Base-by-base conservation (phyloP, 1,140 invertebrate species). In the Acromyrmex echinatior region DNA sequence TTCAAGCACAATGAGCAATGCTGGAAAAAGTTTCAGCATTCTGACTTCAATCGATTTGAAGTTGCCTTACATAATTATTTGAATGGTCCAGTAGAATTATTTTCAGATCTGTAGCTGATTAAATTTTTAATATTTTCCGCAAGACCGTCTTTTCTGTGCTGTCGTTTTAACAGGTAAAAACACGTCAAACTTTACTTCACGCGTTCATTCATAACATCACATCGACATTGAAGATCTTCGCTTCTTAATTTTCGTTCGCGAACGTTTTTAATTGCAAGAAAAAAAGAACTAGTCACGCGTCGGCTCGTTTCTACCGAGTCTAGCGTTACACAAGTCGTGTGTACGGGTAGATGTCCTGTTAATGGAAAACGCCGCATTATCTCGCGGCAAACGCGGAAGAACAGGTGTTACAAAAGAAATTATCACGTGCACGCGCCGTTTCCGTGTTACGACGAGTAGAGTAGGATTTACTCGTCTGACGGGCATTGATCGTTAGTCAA, bases 341-440 rank as follows among this genome's bases (percentile, higher is more conserved):
- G 28, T 81, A 86, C 68, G 84, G 81, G 88, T 90, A 87, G 89
- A 90, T 88, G 86, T 90, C 86, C 89, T 90, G 76, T 90, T 90
- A 90, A 88, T 88, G 89, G 89, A 66, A 86, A 88, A 89, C 88
- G 76, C 78, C 68, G 63, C 74, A 87, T 90, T 90, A 90, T 90
- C 80, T 88, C 53, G 58, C 18, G 62, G 56, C 28, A 25, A 53
- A 90, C 70, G 80, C 89, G 89, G 89, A 90, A 90, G 88, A 90
- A 88, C 88, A 90, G 86, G 88, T 88, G 88, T 90, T 80, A 60
- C 77, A 65, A 84, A 49, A 82, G 89, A 86, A 87, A 89, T 87
- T 87, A 82, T 79, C 71, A 77, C 71, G 80, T 62, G 80, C 80
- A 56, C 56, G 56, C 56, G 80, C 39, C 25, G 70, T 84, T 84